Conservation (phyloP, 2,113 vertebrate species). For the Sclerurus mexicanus region DNA sequence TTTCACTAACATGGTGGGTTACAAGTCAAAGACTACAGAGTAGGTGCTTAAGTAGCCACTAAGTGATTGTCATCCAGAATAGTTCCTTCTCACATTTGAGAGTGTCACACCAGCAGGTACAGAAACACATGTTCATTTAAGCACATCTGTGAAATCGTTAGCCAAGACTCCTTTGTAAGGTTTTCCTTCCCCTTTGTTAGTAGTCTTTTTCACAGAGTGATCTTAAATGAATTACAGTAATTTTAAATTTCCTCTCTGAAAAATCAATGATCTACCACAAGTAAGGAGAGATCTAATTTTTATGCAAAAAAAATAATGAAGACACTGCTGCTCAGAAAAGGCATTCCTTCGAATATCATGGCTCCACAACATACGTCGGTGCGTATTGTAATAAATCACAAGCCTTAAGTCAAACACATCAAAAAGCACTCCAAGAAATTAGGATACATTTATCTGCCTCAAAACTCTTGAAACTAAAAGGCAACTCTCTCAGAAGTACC, state of each 20-base stretch:
- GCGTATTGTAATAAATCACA: not conserved
- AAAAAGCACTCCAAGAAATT: not conserved
- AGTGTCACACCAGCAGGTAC: not conserved
- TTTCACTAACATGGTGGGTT: not conserved
- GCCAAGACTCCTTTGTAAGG: not conserved
- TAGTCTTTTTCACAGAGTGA: not conserved
- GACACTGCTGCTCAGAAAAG: not conserved
- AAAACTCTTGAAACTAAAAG: not conserved
- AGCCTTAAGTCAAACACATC: not conserved
- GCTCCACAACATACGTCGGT: not conserved
- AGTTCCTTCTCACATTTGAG: not conserved
- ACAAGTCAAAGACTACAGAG: not conserved
- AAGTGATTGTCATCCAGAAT: not conserved
- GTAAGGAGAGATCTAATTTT: not conserved
- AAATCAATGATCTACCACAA: not conserved
- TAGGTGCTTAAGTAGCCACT: not conserved
- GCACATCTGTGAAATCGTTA: not conserved
- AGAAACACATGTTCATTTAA: not conserved
- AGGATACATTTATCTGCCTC: not conserved
- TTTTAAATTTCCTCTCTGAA: not conserved
- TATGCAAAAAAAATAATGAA: not conserved
- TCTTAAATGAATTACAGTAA: not conserved
- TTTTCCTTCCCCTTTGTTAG: not conserved
- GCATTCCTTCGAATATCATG: not conserved
- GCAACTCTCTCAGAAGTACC: not conserved